Conservation (phyloP, 1,140 invertebrate species). For the Tribolium madens region DNA sequence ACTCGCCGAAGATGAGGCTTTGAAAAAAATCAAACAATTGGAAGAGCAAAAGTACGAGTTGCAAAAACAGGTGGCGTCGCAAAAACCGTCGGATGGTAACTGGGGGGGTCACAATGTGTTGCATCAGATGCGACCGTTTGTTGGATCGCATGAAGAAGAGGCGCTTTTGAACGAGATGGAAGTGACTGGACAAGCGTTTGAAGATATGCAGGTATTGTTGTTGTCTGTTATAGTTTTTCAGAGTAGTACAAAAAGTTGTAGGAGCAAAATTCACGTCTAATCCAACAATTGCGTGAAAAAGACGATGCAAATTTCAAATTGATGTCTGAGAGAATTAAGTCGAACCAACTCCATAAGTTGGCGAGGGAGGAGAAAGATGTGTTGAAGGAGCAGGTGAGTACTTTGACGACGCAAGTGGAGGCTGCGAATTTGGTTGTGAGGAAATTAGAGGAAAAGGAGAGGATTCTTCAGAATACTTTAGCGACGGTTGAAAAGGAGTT, state of each 20-base stretch:
- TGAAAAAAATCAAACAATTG: constrained; percentile 93
- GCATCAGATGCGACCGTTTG: constrained; percentile 71
- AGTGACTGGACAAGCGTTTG: constrained; percentile 98
- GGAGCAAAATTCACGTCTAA: constrained; percentile 95
- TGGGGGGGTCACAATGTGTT: constrained; percentile 67
- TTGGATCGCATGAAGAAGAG: constrained; percentile 89
- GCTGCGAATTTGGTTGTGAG: constrained; percentile 95
- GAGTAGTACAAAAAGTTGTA: too few relatives aligned
- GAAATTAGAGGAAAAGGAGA: constrained; percentile 97
- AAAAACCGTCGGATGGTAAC: constrained; percentile 81
- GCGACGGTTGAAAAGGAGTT: constrained; percentile 96
- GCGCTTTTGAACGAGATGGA: constrained; percentile 99
- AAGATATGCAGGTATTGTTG: constrained; percentile 89
- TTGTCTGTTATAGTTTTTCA: not conserved
- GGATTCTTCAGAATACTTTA: constrained; percentile 91
- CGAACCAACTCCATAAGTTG: constrained; percentile 95
- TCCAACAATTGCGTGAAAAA: constrained; percentile 96
- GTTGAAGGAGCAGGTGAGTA: constrained; percentile 84
- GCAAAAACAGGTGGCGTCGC: constrained; percentile 85
- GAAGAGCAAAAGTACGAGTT: constrained; percentile 91
- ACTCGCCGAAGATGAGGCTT: constrained; percentile 93
- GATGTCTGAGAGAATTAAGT: constrained; percentile 98
- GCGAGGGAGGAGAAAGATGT: constrained; percentile 94
- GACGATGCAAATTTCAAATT: constrained; percentile 99
- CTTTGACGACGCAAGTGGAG: constrained; percentile 76